Base-by-base conservation (phyloP, 2,888 invertebrate genomes). In the Ceratothoa steindachneri region DNA sequence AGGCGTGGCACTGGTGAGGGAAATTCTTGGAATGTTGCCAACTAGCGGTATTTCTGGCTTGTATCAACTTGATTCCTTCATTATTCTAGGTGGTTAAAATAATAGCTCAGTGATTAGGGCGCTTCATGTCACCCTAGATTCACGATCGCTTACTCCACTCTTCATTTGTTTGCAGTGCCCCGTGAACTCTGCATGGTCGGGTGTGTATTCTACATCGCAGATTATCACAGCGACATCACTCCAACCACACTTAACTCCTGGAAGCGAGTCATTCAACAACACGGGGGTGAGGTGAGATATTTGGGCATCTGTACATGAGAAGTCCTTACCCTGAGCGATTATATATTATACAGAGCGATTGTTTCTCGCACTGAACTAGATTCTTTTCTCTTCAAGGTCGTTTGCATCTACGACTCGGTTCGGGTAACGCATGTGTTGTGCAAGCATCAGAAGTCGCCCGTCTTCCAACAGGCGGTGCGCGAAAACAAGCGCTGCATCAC, bases 391-490 rank as follows among this genome's bases (percentile, higher is more conserved):
- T 41, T 51, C n/a, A 15, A 30, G 65, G 72, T 73, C 15, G 41
- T 31, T 19, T 19, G 28, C 19, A n/a, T 73, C 9, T 78, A 78
- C 71, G 78, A 80, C 51, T 71, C 75, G 3, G 67, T 90, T 12
- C 88, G 93, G 41, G 93, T 95, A 65, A 97, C 97, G 0, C 97
- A 97, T 84, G 90, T 97, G 41, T 86, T 98, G 31, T 94, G 95
- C 83, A 91, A 93, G 82, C 93, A 93, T 19, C 95, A 95, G 85
- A 89, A 91, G 27, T 81, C 77, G 30, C 75, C 77, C 1, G 73
- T 77, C 7, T 77, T 74, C 29, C 74, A 71, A 30, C 81, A 87
- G 86, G 87, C 87, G 0, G 80, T 88, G 66, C 85, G 88, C 53
- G 90, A 90, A 81, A 87, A 88, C 31, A 89, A 89, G 81, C 87